Evolutionary conservation across 2,113 vertebrate species (phyloP).

Genomic region (Pluvialis apricaria): DNA sequence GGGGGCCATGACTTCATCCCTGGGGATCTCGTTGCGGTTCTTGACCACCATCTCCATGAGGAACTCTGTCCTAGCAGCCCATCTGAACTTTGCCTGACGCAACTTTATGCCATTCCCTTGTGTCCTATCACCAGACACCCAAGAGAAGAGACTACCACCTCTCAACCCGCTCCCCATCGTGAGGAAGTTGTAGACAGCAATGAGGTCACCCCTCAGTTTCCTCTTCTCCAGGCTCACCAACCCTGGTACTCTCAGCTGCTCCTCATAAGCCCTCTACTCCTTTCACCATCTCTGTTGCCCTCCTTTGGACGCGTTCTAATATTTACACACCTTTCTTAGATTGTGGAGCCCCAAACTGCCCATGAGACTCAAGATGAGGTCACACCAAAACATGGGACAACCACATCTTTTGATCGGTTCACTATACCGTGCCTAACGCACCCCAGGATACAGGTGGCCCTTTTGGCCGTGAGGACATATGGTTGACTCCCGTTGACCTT

Average conservation of each 20-base stretch:
- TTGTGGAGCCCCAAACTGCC: neutral
- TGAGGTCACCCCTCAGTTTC: neutral
- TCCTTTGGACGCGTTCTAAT: no score
- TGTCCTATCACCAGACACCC: neutral
- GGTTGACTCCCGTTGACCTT: neutral
- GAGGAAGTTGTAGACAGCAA: neutral
- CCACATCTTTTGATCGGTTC: fast-evolving
- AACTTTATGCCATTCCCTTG: neutral
- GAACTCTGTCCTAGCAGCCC: neutral
- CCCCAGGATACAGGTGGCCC: neutral
- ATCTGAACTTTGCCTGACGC: neutral
- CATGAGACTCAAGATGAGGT: neutral
- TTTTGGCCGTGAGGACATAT: no score
- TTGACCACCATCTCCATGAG: neutral
- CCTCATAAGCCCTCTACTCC: neutral
- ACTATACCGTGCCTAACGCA: no score
- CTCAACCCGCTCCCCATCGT: neutral
- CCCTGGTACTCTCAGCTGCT: neutral
- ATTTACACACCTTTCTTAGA: neutral
- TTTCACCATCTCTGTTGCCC: neutral
- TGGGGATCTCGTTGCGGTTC: neutral
- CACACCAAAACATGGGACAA: neutral
- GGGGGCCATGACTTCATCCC: neutral
- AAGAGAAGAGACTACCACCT: neutral
- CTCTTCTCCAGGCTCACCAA: neutral